A percentile compares a stretch with the other conserved stretches of the same genome.
These are phyloP conservation scores for Poeciliopsis turneri DNA, from an alignment of 2,797 vertebrate species.

Conservation along the genomic window DNA sequence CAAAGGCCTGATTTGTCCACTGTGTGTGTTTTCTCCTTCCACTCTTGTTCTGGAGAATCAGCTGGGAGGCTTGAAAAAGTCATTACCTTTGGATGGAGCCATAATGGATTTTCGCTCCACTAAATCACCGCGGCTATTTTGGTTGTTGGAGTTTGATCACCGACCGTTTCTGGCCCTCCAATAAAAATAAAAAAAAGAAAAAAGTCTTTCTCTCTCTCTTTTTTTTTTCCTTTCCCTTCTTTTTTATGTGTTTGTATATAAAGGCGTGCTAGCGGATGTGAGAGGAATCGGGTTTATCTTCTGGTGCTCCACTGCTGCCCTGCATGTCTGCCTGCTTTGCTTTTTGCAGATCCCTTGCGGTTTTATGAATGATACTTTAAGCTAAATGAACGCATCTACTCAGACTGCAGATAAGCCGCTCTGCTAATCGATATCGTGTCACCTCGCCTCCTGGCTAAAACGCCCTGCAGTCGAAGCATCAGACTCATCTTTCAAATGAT, in stretches of 20 bases:
- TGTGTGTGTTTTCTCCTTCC: constrained; percentile 47
- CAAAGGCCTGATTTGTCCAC: constrained; percentile 56
- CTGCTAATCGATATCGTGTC: constrained; percentile 50
- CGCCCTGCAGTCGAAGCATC: constrained; percentile 34
- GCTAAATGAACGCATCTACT: constrained; percentile 1
- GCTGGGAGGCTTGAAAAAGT: constrained; percentile 77
- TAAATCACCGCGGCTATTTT: constrained; percentile 79
- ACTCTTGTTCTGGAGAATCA: constrained; percentile 71
- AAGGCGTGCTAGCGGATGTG: neutral
- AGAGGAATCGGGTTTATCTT: constrained; percentile 66
- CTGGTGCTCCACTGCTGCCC: constrained; percentile 36
- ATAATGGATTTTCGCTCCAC: constrained; percentile 79
- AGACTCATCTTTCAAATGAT: constrained; percentile 44
- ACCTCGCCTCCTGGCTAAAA: constrained; percentile 34
- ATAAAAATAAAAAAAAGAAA: constrained; percentile 51
- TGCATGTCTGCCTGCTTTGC: constrained; percentile 37
- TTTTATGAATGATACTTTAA: constrained; percentile 47
- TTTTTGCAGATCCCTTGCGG: constrained; percentile 43
- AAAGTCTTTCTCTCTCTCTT: constrained; percentile 19
- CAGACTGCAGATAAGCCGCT: constrained; percentile 39
- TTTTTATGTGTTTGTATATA: constrained; percentile 37
- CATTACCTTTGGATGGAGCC: constrained; percentile 81
- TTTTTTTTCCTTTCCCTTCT: constrained; percentile 10
- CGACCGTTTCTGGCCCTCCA: constrained; percentile 72
- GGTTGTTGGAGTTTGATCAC: constrained; percentile 78